Evolutionary conservation across 1,140 invertebrate species (phyloP), one percentile per base, ranked within the genome.

Genomic region (Anadara kagoshimensis): DNA sequence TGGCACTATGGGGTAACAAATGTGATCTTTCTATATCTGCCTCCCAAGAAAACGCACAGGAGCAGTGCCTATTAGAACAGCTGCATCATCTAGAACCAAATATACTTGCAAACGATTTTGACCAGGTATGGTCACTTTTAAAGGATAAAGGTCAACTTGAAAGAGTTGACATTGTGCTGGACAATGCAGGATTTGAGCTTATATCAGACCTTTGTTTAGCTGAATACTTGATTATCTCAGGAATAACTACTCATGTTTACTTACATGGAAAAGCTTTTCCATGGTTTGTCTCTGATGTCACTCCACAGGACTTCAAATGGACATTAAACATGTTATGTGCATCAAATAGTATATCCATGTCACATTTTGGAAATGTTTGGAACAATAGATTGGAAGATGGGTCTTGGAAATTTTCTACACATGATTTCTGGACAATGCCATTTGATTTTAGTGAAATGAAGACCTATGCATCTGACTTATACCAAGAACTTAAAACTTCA

Each of bases 271-370:
- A 99, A 91, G 90, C 91, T 12, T 94, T 96, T 77, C 97, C 98
- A 0, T 99, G 98, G 98, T 99, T 96, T 88, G 93, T 99, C 1
- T 99, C 97, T 12, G 98, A 99, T 88, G 94, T 94, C 0, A 95
- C 93, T 10, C 78, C 78, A 22, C 82, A 88, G 8, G 98, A 99
- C 90, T 93, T 98, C 61, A 77, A 92, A 77, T 97, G 93, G 93
- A 91, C 92, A 0, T 72, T 92, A n/a, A 67, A 90, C 12, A 69
- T 75, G 44, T 79, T 90, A 36, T 65, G 54, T 53, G 43, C 64
- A 5, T 80, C 79, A 41, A 83, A 87, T 53, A 83, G 86, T 64
- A n/a, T 78, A 14, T 69, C 80, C 8, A 78, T 89, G 65, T 75
- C 78, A 44, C 65, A 76, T 12, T 82, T 90, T 74, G 80, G 82